These are phyloP conservation scores for Drosophila novamexicana DNA, from an alignment of 1,140 invertebrate species.

Conservation along the genomic window DNA sequence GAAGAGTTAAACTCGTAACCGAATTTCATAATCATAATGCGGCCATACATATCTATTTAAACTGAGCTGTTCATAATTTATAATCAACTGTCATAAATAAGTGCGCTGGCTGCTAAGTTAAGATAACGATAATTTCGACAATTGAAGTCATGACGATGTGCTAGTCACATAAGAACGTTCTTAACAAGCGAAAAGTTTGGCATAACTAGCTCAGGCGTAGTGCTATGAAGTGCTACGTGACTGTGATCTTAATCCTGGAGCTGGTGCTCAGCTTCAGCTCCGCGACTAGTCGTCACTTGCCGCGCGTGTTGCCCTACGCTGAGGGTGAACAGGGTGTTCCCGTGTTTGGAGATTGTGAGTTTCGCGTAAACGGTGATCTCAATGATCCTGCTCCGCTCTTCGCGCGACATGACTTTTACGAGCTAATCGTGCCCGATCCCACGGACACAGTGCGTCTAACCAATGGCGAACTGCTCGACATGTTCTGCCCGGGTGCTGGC, in stretches of 20 bases:
- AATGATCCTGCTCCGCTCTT: constrained; percentile 74
- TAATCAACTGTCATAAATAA: constrained; percentile 37
- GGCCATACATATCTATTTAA: neutral
- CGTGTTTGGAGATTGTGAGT: constrained; percentile 70
- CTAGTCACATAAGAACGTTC: constrained; percentile 45
- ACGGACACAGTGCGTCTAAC: constrained; percentile 64
- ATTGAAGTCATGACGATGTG: constrained; percentile 1
- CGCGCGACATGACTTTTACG: constrained; percentile 51
- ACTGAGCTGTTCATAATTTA: neutral
- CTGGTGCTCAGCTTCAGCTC: constrained; percentile 46
- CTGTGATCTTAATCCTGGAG: constrained; percentile 45
- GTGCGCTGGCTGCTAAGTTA: constrained; percentile 1
- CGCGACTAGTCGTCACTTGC: constrained; percentile 14
- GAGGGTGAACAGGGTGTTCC: constrained; percentile 59
- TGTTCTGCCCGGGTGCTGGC: constrained; percentile 66
- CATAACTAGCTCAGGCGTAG: constrained; percentile 32
- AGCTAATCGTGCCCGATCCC: constrained; percentile 69
- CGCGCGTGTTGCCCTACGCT: constrained; percentile 50
- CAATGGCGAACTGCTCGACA: constrained; percentile 73
- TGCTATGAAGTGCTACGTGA: constrained; percentile 54
- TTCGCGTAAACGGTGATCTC: constrained; percentile 72
- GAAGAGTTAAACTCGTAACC: neutral
- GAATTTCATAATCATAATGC: neutral
- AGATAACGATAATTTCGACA: constrained; percentile 32
- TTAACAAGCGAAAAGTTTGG: neutral